Base-by-base conservation (phyloP, 1,140 invertebrate species). In the Vollenhovia emeryi region DNA sequence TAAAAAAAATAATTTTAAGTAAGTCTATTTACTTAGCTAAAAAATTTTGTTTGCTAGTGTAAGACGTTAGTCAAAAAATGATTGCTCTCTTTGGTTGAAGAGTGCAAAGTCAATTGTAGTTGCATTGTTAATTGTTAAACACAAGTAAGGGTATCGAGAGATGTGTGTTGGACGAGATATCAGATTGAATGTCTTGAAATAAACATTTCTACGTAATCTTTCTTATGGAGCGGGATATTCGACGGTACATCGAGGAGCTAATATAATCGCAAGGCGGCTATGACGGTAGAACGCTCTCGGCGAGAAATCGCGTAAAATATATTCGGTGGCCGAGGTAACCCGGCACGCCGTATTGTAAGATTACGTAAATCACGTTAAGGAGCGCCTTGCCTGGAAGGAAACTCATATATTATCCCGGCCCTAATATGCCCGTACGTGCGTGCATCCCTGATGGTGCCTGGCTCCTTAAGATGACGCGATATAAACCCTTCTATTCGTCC, bases 401-500 rank as follows among this genome's bases (percentile, higher is more conserved):
- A 86, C 87, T 79, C 92, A 92, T 95, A 95, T 93, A 94, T 95
- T 94, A 95, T 91, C 91, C 92, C 78, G 89, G 86, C 92, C 91
- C 91, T 93, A 93, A 94, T 93, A 93, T 89, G 92, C 84, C 86
- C 91, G 93, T 94, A 95, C 94, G 94, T 95, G 94, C 94, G 92
- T 94, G 91, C 93, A 94, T 92, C 91, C 91, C 89, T 92, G 91
- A 92, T 91, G 90, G 90, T 90, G 91, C 79, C 79, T 75, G 86
- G 88, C 79, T 91, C 87, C 93, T 93, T 86, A 82, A 93, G 92
- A 94, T 93, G 90, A 88, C 83, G 87, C 89, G 93, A 92, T 91
- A 87, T 89, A 90, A 92, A 92, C 90, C 92, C 93, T 93, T 91
- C 88, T 91, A 83, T 75, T 83, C 50, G 68, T 82, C 73, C 52